phyloP scores from a whole-genome alignment of 2,113 vertebrate genomes.

The Cisticola juncidis region DNA sequence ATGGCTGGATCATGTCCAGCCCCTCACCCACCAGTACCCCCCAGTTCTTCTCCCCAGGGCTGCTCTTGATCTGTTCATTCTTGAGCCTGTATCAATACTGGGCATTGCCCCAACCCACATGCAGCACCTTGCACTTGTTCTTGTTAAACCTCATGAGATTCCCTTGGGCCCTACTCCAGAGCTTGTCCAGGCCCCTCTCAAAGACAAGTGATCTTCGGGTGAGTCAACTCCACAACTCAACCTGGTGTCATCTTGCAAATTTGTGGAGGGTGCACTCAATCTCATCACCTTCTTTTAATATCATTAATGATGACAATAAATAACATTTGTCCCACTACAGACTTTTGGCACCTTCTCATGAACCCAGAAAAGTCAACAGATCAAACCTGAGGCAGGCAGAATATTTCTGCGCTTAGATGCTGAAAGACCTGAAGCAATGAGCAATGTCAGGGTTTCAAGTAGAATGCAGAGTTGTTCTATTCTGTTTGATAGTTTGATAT shows the following conservation, averaged over 20 bases:
- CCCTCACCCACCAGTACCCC: background rate
- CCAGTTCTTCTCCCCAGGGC: rapidly evolving
- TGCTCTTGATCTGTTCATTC: background rate
- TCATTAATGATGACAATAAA: background rate
- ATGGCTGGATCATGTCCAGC: background rate
- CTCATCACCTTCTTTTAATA: background rate
- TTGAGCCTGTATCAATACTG: rapidly evolving
- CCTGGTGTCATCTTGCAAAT: background rate
- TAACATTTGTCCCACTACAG: too few species aligned
- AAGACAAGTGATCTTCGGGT: background rate
- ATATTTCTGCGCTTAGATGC: background rate
- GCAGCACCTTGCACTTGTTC: background rate
- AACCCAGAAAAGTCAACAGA: background rate
- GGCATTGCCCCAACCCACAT: rapidly evolving
- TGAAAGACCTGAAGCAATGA: background rate
- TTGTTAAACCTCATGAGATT: background rate
- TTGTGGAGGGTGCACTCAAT: background rate
- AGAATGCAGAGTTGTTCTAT: background rate
- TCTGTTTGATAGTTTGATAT: background rate
- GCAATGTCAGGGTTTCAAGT: background rate
- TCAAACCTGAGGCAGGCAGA: background rate
- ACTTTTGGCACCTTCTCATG: background rate
- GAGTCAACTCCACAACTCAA: background rate
- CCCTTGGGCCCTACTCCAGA: background rate
- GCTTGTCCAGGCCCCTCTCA: background rate